A percentile compares a stretch with the other conserved stretches of the same genome.
Evolutionary conservation across 2,113 vertebrate species (phyloP).

Genomic region (Gavia stellata): DNA sequence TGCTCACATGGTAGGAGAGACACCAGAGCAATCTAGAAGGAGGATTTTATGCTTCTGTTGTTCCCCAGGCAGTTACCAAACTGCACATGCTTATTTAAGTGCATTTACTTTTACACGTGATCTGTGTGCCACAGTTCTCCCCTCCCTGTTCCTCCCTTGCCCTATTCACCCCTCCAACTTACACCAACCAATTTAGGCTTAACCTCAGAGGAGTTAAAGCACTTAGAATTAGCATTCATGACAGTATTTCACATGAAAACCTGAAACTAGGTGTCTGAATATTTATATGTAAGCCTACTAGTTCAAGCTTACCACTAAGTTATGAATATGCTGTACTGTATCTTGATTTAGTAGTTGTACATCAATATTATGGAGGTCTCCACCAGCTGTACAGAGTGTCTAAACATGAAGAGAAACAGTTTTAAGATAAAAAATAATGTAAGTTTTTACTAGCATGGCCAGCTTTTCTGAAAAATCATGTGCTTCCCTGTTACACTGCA

Average conservation of each 20-base stretch:
- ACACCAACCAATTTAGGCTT: neutral
- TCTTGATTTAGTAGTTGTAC: constrained; percentile 63
- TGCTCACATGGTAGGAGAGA: neutral
- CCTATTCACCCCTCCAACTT: neutral
- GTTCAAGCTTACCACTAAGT: constrained; percentile 64
- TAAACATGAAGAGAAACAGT: neutral
- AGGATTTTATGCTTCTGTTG: neutral
- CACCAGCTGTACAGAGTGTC: constrained; percentile 59
- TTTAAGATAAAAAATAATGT: neutral
- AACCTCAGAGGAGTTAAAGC: neutral
- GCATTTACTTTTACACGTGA: neutral
- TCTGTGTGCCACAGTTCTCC: neutral
- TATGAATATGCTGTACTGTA: constrained; percentile 69
- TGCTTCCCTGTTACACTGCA: neutral
- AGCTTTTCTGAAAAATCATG: neutral
- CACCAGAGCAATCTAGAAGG: neutral
- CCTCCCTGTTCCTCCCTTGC: neutral
- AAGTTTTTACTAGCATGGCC: neutral
- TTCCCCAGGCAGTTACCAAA: neutral
- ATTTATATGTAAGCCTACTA: neutral
- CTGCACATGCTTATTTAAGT: neutral
- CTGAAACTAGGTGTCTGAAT: neutral
- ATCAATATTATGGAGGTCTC: constrained; percentile 61
- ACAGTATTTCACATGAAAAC: neutral
- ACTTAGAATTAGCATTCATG: neutral